A percentile compares a stretch with the other conserved stretches of the same genome.
Evolutionary conservation across 2,888 invertebrate genomes (phyloP).

Genomic region (Sipha maydis): DNA sequence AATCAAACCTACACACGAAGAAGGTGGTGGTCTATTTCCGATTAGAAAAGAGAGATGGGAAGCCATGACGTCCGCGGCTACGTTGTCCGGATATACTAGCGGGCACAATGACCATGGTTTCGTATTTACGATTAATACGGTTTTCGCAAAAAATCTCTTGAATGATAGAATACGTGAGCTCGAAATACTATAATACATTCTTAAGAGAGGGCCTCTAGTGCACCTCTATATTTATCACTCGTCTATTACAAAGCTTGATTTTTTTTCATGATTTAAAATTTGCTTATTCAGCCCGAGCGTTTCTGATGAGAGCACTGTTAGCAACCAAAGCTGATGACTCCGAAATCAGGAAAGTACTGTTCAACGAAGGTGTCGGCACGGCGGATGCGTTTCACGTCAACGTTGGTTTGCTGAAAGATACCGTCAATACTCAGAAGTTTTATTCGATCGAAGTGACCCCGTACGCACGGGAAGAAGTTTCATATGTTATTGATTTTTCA

Average conservation of each 20-base stretch:
- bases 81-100: conserved; percentile 90
- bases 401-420: conserved; percentile 80
- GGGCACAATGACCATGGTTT: conserved; percentile 86
- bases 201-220: not conserved
- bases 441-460: conserved; percentile 87
- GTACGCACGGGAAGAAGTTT: conserved; percentile 70
- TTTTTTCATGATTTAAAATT: not conserved
- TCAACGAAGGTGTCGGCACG: conserved; percentile 81
- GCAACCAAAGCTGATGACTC: conserved; percentile 72
- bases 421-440: conserved; percentile 74
- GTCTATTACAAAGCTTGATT: not conserved
- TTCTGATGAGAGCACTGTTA: conserved; percentile 81
- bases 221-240: too few relatives aligned
- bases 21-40: conserved; percentile 75
- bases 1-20: conserved; percentile 72
- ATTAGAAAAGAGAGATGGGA: conserved; percentile 82
- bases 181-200: not conserved
- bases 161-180: conserved; percentile 57
- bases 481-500: conserved; percentile 74
- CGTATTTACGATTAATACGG: conserved; percentile 84
- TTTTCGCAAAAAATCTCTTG: conserved; percentile 73
- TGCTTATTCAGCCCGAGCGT: conserved; percentile 77
- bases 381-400: conserved; percentile 87
- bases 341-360: conserved; percentile 77
- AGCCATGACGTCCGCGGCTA: conserved; percentile 87